Evolutionary conservation across 2,888 invertebrate genomes (phyloP), one percentile per base, ranked within the genome.

Genomic region (Andrena camellia): DNA sequence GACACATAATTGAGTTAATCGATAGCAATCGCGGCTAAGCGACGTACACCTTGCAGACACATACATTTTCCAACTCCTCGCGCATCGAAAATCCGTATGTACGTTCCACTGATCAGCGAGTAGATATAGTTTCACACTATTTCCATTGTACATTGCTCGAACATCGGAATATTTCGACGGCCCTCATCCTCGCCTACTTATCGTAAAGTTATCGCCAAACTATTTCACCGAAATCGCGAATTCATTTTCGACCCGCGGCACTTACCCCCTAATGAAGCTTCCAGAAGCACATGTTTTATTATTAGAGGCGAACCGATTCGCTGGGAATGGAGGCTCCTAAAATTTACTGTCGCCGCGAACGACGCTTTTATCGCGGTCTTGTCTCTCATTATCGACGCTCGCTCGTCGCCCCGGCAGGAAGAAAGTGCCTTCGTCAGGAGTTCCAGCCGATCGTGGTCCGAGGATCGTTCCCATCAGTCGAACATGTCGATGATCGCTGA

Each of bases 1-100:
- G 60, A 63, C 73, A 63, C 78, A 74, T 74, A 83, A 82, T 73
- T 57, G 70, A 62, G 78, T 74, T 82, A 78, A 82, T 83, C 82
- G 77, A 83, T 82, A 78, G 71, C 63, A 59, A 78, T 75, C 67
- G 64, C 54, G 52, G 33, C 60, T 50, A 63, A 74, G 59, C 74
- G 67, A 66, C 74, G 67, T 67, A 74, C 74, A 59, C 59, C 82
- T 82, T 63, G 50, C 63, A 78, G 70, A 63, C 78, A 71, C 73
- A 71, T 70, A 70, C 67, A 59, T 73, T 81, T 77, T 50, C 81
- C 52, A 72, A 72, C 23, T 62, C 63, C 31, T 35, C 67, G 54
- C 52, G 8, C 33, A 35, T 35, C 50, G 66, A 70, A 69, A 60
- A 63, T 73, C 57, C 48, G 29, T 26, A 35, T 50, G 54, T 35